Percentiles rank a stretch among this genome's conserved stretches.
Evolutionary conservation across 2,797 vertebrate genomes (phyloP).

Genomic region (Ispidina picta): DNA sequence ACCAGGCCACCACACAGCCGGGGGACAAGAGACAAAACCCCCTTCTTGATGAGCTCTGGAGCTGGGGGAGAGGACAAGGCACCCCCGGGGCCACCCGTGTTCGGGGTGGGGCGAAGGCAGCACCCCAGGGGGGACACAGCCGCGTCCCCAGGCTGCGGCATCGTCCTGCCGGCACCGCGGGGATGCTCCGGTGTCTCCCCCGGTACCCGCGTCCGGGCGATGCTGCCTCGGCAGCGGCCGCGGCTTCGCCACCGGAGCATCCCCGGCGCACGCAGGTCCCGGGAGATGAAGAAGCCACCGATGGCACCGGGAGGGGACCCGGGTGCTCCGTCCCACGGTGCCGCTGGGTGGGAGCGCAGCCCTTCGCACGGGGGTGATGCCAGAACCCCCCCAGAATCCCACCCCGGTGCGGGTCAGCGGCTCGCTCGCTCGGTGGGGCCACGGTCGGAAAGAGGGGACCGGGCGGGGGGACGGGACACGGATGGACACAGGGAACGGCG

Average conservation of each 20-base stretch:
- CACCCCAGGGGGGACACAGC: neutral
- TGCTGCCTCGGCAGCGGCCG: neutral
- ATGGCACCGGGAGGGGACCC: neutral
- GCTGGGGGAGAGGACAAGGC: neutral
- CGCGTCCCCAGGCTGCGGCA: neutral
- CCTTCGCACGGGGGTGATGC: neutral
- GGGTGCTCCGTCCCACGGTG: neutral
- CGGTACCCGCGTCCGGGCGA: neutral
- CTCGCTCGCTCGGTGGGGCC: neutral
- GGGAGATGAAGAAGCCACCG: neutral
- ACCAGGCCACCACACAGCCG: neutral
- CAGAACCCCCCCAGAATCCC: neutral
- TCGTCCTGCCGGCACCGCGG: neutral
- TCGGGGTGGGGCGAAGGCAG: neutral
- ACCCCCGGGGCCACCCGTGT: fast-evolving
- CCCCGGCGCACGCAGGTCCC: neutral
- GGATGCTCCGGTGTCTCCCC: neutral
- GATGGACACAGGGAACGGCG: neutral
- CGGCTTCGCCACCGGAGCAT: neutral
- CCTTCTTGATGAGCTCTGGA: fast-evolving
- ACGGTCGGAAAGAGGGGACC: neutral
- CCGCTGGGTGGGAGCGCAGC: neutral
- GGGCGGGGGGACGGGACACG: no score
- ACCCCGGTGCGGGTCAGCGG: neutral
- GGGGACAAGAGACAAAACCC: fast-evolving